These are phyloP conservation scores for Ladona fulva DNA, from an alignment of 1,140 invertebrate species.

Conservation along the genomic window DNA sequence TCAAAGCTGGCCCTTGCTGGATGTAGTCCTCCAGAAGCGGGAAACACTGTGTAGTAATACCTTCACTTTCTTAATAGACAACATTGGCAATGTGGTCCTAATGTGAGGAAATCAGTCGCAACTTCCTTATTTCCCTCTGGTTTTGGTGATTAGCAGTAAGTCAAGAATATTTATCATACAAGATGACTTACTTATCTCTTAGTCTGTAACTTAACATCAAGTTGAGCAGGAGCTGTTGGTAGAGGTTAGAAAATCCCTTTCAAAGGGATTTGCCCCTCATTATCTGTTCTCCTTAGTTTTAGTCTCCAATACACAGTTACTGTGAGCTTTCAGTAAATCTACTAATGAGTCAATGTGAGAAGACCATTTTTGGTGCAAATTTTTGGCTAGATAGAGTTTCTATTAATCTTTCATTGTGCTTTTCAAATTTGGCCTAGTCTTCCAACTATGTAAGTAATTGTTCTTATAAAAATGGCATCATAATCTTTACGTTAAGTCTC, in stretches of 20 bases:
- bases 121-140: not conserved
- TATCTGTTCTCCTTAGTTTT: not conserved
- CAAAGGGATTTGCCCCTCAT: not conserved
- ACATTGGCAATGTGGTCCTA: not conserved
- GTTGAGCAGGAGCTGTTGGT: not conserved
- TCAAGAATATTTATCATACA: not conserved
- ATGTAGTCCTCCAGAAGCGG: not conserved
- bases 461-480: too few relatives aligned
- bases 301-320: not conserved
- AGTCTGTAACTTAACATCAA: not conserved
- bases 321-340: not conserved
- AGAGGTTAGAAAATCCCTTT: not conserved
- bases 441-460: not conserved
- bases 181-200: not conserved
- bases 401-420: not conserved
- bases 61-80: not conserved
- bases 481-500: too few relatives aligned
- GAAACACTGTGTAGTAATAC: not conserved
- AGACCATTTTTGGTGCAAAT: not conserved
- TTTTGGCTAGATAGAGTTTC: not conserved
- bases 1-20: conserved; percentile 57
- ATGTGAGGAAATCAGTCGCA: not conserved
- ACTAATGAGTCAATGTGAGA: not conserved
- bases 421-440: not conserved
- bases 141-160: not conserved